Conservation (phyloP, 2,888 invertebrate genomes). For the Eupithecia abbreviata region DNA sequence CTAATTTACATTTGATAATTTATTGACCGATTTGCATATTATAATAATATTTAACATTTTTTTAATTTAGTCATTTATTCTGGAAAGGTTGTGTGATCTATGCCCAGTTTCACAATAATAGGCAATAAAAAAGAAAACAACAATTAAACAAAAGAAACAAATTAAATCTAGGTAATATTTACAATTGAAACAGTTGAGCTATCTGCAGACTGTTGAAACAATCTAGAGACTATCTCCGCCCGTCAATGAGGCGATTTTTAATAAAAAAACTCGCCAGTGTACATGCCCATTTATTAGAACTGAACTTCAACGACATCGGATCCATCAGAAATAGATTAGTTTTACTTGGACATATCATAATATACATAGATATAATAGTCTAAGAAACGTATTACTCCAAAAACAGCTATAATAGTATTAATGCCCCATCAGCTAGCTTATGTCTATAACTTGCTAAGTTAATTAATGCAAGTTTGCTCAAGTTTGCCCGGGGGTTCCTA, state of each 20-base stretch:
- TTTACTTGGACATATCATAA: not conserved
- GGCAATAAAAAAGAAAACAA: not conserved
- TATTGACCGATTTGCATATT: not conserved
- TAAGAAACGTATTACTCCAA: not conserved
- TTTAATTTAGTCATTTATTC: not conserved
- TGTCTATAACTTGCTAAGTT: constrained; percentile 31
- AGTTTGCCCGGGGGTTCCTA: constrained; percentile 19
- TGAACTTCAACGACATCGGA: too few relatives aligned
- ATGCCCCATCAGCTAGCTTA: not conserved
- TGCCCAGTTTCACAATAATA: not conserved
- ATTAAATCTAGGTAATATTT: too few relatives aligned
- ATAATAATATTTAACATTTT: not conserved
- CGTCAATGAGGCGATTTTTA: too few relatives aligned
- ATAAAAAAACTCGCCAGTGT: too few relatives aligned
- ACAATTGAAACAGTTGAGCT: not conserved
- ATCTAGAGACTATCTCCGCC: too few relatives aligned
- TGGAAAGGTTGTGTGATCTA: not conserved
- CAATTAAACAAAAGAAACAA: too few relatives aligned
- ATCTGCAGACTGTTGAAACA: not conserved
- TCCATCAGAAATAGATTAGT: not conserved
- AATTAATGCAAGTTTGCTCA: constrained; percentile 33
- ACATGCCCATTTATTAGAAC: too few relatives aligned
- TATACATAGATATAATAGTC: not conserved
- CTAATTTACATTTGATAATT: not conserved
- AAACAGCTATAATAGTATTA: not conserved